Evolutionary conservation across 2,888 invertebrate species (phyloP), one percentile per base, ranked within the genome.

Genomic region (Melanotus villosus): DNA sequence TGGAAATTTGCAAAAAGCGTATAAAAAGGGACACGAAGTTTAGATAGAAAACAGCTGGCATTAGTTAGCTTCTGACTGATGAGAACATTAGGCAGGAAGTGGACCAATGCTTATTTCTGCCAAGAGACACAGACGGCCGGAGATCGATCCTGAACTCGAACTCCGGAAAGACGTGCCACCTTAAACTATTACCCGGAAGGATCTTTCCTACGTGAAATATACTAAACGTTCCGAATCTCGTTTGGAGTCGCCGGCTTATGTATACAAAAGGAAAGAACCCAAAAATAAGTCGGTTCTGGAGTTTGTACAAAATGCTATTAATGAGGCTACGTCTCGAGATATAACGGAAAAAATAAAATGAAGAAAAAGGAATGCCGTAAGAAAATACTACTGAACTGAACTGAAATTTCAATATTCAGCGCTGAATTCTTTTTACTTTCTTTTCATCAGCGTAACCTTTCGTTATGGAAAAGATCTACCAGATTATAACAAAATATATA

Each of bases 61-160:
- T 60, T 67, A 67, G 68, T 63, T 67, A 63, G 47, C 41, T 56
- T 45, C 26, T 56, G 62, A 68, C 56, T 56, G 47, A 68, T 68
- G 68, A 56, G 56, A 47, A 62, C 57, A 36, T 47, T 62, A 68
- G 56, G 56, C 47, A 60, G 43, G 68, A 68, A 68, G 63, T 68
- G 62, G 47, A 68, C 68, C 62, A 41, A 60, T 60, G 58, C 59
- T 67, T 60, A 38, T 50, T 65, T 45, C 57, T 30, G 59, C 60
- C 56, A 58, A 57, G 38, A 65, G 65, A 65, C 65, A 47, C 50
- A 65, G 65, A 57, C 57, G 57, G 23, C 56, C 43, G 36, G 41
- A 54, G 32, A 68, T 68, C 56, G 47, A 63, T 63, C 54, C 62
- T 7, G 30, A 58, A 21, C 34, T 32, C 19, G 32, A 30, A 64